A percentile compares a stretch with the other conserved stretches of the same genome.
Evolutionary conservation across 1,140 invertebrate genomes (phyloP).

Genomic region (Aphelenchoides avenae): DNA sequence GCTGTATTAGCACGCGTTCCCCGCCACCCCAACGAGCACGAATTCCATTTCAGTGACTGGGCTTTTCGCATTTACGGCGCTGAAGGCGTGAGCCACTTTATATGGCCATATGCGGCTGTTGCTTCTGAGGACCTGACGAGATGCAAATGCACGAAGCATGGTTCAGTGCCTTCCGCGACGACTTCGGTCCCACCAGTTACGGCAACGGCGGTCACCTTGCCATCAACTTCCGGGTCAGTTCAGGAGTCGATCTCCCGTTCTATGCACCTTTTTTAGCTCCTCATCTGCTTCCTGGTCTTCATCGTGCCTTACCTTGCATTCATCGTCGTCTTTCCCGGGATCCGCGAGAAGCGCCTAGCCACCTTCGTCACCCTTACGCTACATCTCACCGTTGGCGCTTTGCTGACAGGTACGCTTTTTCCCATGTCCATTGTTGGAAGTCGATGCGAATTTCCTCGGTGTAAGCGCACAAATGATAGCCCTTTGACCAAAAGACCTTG

Average conservation of each 20-base stretch:
- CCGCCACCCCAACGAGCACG: no score
- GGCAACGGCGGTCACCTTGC: no score
- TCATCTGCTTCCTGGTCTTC: constrained; percentile 36
- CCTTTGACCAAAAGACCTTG: background rate
- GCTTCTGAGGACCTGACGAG: no score
- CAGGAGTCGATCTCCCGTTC: no score
- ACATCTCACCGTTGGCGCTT: constrained; percentile 39
- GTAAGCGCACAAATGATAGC: constrained; percentile 14
- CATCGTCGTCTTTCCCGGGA: constrained; percentile 44
- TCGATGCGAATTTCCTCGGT: constrained; percentile 5
- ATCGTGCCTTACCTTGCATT: constrained; percentile 45
- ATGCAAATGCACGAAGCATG: no score
- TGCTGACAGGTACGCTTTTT: constrained; percentile 37
- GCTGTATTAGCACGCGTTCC: no score
- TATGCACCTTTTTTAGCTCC: constrained; percentile 28
- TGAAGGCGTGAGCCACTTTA: no score
- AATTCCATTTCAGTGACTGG: no score
- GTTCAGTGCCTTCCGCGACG: no score
- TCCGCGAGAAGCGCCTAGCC: constrained; percentile 43
- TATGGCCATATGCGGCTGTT: no score
- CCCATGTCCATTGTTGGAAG: background rate
- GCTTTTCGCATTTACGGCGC: no score
- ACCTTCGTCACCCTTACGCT: constrained; percentile 35
- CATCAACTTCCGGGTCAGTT: constrained; percentile 1
- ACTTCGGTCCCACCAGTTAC: no score